Evolutionary conservation across 2,888 invertebrate genomes (phyloP), one percentile per base, ranked within the genome.

Genomic region (Phaedon cochleariae): DNA sequence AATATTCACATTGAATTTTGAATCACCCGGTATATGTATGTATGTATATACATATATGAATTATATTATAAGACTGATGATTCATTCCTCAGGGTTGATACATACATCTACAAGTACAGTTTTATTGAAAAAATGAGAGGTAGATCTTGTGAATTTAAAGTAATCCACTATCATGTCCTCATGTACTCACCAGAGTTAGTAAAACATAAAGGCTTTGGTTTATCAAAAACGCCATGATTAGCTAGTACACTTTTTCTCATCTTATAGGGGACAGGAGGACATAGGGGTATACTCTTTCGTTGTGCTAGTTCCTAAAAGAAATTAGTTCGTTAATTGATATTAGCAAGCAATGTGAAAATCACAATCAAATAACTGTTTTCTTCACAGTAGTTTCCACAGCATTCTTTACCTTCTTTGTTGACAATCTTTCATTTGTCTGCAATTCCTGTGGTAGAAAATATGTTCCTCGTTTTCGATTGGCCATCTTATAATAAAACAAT

Each of bases 351-450:
- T n/a, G n/a, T n/a, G n/a, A n/a, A n/a, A n/a, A n/a, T n/a, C n/a
- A n/a, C n/a, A n/a, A n/a, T n/a, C n/a, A n/a, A n/a, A n/a, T n/a
- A n/a, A n/a, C n/a, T n/a, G n/a, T n/a, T n/a, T n/a, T n/a, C n/a
- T n/a, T n/a, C n/a, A n/a, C 26, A 26, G 26, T 26, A 26, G 7
- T 26, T 26, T 26, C 26, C 3, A 41, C 55, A 52, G 45, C 49
- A n/a, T n/a, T n/a, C n/a, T 64, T 69, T 71, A 76, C 77, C 68
- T 71, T 74, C 71, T 77, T 77, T 9, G 76, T 77, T 18, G 70
- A 70, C 51, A 76, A 68, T 59, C 69, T 70, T 63, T 74, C 71
- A 37, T 64, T 65, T 9, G 74, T 74, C 64, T 70, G 61, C 60
- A 73, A 69, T 64, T 75, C 72, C 31, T 70, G 71, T 37, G 73